Conservation (phyloP, 2,113 vertebrate genomes). For the Dolichallabes microphthalmus region DNA sequence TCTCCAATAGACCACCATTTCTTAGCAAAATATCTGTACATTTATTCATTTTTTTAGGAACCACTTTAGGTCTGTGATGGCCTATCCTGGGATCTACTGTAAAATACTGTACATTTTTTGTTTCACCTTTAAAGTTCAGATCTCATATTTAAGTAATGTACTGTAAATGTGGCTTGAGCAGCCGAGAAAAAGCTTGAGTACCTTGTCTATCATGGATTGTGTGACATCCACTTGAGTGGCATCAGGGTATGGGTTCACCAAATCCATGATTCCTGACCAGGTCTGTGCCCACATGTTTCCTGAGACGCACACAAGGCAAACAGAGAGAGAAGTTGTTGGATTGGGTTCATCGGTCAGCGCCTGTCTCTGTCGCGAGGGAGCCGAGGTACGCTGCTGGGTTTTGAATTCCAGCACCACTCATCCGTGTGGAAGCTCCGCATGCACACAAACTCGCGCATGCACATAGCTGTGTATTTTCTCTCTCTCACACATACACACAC, state of each 20-base stretch:
- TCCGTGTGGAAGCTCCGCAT: conserved; percentile 27
- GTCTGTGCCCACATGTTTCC: conserved; percentile 99
- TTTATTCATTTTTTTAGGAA: background rate
- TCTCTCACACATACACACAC: background rate
- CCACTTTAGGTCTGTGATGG: background rate
- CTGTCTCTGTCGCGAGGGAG: background rate
- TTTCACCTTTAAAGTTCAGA: background rate
- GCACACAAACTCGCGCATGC: conserved; percentile 1
- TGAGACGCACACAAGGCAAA: conserved; percentile 60
- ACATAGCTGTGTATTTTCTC: background rate
- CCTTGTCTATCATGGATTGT: conserved; percentile 87
- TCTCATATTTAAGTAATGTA: background rate
- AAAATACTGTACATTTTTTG: background rate
- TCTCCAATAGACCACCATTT: background rate
- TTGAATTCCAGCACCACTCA: conserved; percentile 36
- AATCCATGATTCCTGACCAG: conserved; percentile 90
- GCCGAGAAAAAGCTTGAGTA: conserved; percentile 49
- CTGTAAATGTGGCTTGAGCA: background rate
- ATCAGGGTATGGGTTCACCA: conserved; percentile 82
- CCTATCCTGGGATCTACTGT: background rate
- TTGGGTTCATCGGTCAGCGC: background rate
- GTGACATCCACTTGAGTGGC: conserved; percentile 88
- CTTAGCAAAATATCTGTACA: background rate
- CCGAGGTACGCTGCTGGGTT: conserved; percentile 23
- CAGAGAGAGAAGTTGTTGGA: background rate